A percentile compares a stretch with the other conserved stretches of the same genome.
phyloP scores from a whole-genome alignment of 2,888 invertebrate genomes.

The Ophion ventricosus region DNA sequence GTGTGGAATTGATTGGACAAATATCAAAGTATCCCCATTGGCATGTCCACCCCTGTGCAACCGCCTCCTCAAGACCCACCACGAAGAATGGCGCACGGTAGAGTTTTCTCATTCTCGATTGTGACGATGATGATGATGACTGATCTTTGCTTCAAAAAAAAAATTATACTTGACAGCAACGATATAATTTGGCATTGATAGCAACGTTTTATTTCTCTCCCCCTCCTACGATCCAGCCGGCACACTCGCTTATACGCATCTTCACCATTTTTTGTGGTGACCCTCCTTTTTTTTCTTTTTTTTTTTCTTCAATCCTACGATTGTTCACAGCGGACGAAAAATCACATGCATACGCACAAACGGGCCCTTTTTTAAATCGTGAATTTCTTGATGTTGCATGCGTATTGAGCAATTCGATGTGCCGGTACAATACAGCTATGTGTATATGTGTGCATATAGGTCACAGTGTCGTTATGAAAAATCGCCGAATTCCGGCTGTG shows the following conservation, averaged over 20 bases:
- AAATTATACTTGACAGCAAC: constrained; percentile 57
- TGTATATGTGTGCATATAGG: constrained; percentile 14
- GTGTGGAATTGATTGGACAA: constrained; percentile 44
- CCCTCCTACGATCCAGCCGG: constrained; percentile 54
- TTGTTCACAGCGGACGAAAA: constrained; percentile 23
- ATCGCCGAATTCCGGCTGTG: not conserved
- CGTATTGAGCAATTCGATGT: constrained; percentile 48
- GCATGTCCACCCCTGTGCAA: constrained; percentile 48
- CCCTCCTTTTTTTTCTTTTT: constrained; percentile 14
- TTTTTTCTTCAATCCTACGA: constrained; percentile 2
- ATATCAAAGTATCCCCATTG: constrained; percentile 22
- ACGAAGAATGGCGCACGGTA: constrained; percentile 59
- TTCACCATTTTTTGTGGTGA: constrained; percentile 52
- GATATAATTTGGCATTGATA: constrained; percentile 52
- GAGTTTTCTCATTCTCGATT: constrained; percentile 46
- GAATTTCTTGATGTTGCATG: constrained; percentile 58
- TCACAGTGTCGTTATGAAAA: not conserved
- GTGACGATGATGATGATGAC: constrained; percentile 52
- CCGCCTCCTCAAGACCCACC: constrained; percentile 30
- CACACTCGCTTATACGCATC: constrained; percentile 60
- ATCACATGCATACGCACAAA: constrained; percentile 21
- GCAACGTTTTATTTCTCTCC: constrained; percentile 43
- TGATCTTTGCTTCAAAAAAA: constrained; percentile 36
- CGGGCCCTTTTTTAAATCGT: constrained; percentile 11
- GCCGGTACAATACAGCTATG: constrained; percentile 16